These are phyloP conservation scores for Linnaemya tessellans DNA, from an alignment of 2,888 invertebrate genomes.

Conservation along the genomic window DNA sequence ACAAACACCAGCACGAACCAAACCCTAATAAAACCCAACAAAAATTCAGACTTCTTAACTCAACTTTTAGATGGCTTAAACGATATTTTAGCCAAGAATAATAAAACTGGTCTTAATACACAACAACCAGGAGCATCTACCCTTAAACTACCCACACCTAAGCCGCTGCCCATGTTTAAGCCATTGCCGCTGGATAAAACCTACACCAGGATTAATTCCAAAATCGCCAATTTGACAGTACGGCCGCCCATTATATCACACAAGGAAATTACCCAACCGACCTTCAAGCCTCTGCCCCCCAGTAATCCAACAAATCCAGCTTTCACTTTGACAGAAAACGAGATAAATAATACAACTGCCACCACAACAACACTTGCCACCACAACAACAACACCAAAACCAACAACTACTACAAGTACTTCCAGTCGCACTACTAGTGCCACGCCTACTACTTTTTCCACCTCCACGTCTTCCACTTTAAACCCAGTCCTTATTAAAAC, in stretches of 20 bases:
- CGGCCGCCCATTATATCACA: conserved; percentile 75
- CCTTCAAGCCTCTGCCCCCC: conserved; percentile 73
- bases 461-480: conserved; percentile 62
- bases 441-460: conserved; percentile 26
- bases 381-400: conserved; percentile 18
- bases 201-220: conserved; percentile 79
- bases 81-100: conserved; percentile 75
- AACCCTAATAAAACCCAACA: conserved; percentile 43
- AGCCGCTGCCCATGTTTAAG: conserved; percentile 77
- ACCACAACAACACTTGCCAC: background rate
- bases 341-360: conserved; percentile 28
- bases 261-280: conserved; percentile 75
- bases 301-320: conserved; percentile 61
- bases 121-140: conserved; percentile 4
- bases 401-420: conserved; percentile 14
- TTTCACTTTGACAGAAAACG: background rate
- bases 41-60: conserved; percentile 73
- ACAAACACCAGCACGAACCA: conserved; percentile 24
- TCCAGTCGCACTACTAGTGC: conserved; percentile 24
- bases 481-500: conserved; percentile 81
- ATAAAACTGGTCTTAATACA: conserved; percentile 21
- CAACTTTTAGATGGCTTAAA: conserved; percentile 78
- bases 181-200: conserved; percentile 77
- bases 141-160: conserved; percentile 55
- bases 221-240: conserved; percentile 78